A percentile compares a stretch with the other conserved stretches of the same genome.
Evolutionary conservation across 2,797 vertebrate genomes (phyloP).

Genomic region (Takifugu ocellatus): DNA sequence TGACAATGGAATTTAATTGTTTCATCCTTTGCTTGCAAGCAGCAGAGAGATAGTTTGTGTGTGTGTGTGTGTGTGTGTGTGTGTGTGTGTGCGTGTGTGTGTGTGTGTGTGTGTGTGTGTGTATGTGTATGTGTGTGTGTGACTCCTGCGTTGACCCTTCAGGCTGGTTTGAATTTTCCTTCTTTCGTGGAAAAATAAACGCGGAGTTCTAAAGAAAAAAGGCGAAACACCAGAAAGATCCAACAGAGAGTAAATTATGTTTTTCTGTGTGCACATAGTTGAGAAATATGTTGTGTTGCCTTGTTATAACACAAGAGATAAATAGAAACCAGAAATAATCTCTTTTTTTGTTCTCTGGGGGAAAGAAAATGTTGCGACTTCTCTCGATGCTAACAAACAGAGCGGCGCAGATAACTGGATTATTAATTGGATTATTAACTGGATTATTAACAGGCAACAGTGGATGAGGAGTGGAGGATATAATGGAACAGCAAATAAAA

Average conservation of each 20-base stretch:
- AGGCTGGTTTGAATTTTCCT: conserved; percentile 36
- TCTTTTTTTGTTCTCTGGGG: not conserved
- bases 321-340: not conserved
- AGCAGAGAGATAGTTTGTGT: conserved; percentile 21
- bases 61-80: too few species aligned
- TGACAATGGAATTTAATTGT: conserved; percentile 66
- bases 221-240: too few species aligned
- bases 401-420: conserved; percentile 71
- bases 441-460: conserved; percentile 77
- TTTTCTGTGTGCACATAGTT: not conserved
- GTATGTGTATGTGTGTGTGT: too few species aligned
- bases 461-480: conserved; percentile 18
- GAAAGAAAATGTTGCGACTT: conserved; percentile 12
- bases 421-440: conserved; percentile 72
- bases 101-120: not conserved
- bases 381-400: conserved; percentile 69
- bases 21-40: conserved; percentile 51
- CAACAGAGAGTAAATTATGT: not conserved
- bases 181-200: conserved; percentile 21
- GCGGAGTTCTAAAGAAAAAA: conserved; percentile 3
- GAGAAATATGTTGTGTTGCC: too few species aligned
- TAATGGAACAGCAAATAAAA: too few species aligned
- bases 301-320: not conserved
- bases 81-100: too few species aligned
- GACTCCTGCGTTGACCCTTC: conserved; percentile 41